Base-by-base conservation (phyloP, 1,140 invertebrate genomes). In the Triops longicaudatus region DNA sequence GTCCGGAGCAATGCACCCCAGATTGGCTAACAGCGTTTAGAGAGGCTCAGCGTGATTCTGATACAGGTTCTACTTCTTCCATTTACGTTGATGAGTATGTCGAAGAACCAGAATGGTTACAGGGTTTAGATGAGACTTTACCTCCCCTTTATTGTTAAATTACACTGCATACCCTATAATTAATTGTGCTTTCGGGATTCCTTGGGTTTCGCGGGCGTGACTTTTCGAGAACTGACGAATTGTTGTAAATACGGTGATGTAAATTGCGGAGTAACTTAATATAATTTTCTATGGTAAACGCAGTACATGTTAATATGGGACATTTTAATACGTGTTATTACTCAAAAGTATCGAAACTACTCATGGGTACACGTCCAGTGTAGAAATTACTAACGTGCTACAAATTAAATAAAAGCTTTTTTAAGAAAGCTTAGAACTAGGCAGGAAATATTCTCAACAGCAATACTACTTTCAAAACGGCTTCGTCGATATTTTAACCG, bases 41-140 rank as follows among this genome's bases (percentile, higher is more conserved):
- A 17, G 73, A 43, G 17, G 22, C 43, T 12, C 26, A 72, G 31
- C 31, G 2, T 6, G 37, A 77, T n/a, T 44, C 41, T 41, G 43
- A 44, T 74, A 42, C 26, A 17, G 72, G 27, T 26, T 73, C 76
- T 77, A 72, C 41, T 73, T 77, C 76, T 42, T 73, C 76, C 37
- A 41, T 77, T 9, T 42, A 43, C 28, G 17, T 73, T 44, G 76
- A 77, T 73, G 41, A 77, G 44, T 27, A 43, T 77, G 17, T 77
- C 17, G 44, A 77, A 26, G 76, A 77, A 73, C 76, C 76, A 26
- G 76, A 77, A 28, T 77, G 76, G 76, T 73, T 77, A 11, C 73
- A 41, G 26, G 73, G 63, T 26, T 77, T 72, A 71, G 76, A 77
- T 63, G 50, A 63, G 17, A 63, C 50, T 17, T 63, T 63, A 63